phyloP scores from a whole-genome alignment of 1,140 invertebrate genomes.

The Drosophila quadrilineata region DNA sequence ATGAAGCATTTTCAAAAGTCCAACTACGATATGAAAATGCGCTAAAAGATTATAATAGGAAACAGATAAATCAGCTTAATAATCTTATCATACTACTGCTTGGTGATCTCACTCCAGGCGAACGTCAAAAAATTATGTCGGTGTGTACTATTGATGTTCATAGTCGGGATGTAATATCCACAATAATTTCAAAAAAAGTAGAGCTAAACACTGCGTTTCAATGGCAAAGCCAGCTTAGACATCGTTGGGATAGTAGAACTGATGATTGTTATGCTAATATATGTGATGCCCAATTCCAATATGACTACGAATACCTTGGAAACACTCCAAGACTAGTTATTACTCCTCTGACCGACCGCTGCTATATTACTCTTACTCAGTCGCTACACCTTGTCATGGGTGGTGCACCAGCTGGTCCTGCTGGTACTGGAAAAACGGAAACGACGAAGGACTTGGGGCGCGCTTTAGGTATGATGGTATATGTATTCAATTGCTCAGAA shows the following conservation, averaged over 20 bases:
- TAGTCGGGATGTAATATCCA: slow-evolving; percentile 93
- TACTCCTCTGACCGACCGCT: slow-evolving; percentile 93
- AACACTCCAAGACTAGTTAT: slow-evolving; percentile 93
- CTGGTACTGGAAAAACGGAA: slow-evolving; percentile 95
- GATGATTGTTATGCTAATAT: slow-evolving; percentile 96
- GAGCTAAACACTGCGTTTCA: slow-evolving; percentile 92
- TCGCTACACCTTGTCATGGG: slow-evolving; percentile 92
- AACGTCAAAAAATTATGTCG: slow-evolving; percentile 97
- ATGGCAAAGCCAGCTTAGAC: slow-evolving; percentile 95
- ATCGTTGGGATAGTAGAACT: slow-evolving; percentile 91
- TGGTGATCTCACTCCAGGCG: slow-evolving; percentile 90
- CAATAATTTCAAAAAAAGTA: slow-evolving; percentile 91
- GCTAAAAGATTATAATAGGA: slow-evolving; percentile 97
- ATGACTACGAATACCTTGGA: slow-evolving; percentile 97
- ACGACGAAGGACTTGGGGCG: slow-evolving; percentile 96
- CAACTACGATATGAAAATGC: slow-evolving; percentile 97
- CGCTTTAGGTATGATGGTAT: slow-evolving; percentile 95
- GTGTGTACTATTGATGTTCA: slow-evolving; percentile 97
- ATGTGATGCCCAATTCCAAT: slow-evolving; percentile 93
- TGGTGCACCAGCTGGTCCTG: slow-evolving; percentile 93
- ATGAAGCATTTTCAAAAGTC: slow-evolving; percentile 91
- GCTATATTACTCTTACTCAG: slow-evolving; percentile 96
- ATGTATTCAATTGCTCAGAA: slow-evolving; percentile 97
- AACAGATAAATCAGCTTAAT: slow-evolving; percentile 92
- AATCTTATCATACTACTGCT: slow-evolving; percentile 90